These are phyloP conservation scores for Troglohyphantes excavatus DNA, from an alignment of 2,888 invertebrate genomes.

Conservation along the genomic window DNA sequence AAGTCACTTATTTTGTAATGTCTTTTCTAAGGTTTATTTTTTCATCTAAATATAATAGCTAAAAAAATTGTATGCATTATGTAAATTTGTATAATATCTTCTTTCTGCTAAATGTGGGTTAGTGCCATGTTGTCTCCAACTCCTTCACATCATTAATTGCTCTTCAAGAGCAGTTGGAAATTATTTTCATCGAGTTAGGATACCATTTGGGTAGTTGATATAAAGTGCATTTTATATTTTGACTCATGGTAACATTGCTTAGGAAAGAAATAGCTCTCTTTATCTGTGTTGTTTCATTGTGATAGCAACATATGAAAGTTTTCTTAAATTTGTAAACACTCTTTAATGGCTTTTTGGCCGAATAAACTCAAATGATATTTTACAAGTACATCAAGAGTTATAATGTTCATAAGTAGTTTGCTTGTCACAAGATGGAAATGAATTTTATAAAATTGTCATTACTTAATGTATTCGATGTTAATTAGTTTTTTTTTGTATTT, in stretches of 20 bases:
- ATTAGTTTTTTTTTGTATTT: not conserved
- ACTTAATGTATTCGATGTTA: not conserved
- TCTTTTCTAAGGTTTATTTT: too few relatives aligned
- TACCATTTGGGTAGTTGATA: slow-evolving; percentile 4
- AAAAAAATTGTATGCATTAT: too few relatives aligned
- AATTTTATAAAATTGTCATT: not conserved
- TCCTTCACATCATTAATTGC: not conserved
- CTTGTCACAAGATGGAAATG: not conserved
- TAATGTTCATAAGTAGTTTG: not conserved
- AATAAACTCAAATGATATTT: not conserved
- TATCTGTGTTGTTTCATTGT: not conserved
- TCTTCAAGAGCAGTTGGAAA: not conserved
- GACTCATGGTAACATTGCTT: slow-evolving; percentile 6
- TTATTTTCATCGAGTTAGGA: slow-evolving; percentile 10
- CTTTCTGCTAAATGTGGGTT: too few relatives aligned
- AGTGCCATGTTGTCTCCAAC: not conserved
- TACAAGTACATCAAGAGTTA: not conserved
- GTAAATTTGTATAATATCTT: too few relatives aligned
- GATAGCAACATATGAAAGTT: not conserved
- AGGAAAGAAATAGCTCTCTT: not conserved
- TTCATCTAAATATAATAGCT: too few relatives aligned
- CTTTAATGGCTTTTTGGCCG: not conserved
- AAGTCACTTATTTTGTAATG: too few relatives aligned
- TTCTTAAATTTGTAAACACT: not conserved
- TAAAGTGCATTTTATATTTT: slow-evolving; percentile 37